Conservation (phyloP, 2,113 vertebrate species). For the Corydoras maculifer region DNA sequence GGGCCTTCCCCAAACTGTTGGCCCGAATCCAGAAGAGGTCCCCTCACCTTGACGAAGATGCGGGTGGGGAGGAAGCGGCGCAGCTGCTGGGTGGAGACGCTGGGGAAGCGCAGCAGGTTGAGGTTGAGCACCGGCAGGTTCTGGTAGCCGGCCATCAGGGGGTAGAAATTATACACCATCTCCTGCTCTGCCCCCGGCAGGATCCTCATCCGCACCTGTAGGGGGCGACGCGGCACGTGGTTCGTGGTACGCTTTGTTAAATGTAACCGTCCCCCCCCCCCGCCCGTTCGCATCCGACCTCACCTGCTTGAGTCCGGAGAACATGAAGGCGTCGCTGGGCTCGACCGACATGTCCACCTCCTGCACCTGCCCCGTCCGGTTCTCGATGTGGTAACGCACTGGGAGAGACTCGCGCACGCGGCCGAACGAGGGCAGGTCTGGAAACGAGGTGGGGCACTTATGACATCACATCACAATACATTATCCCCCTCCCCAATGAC, state of each 20-base stretch:
- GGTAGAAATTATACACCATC: constrained; percentile 94
- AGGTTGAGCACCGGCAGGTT: constrained; percentile 85
- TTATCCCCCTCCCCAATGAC: no score
- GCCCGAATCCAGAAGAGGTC: no score
- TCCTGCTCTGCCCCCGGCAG: constrained; percentile 86
- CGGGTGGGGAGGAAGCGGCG: constrained; percentile 85
- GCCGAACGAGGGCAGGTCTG: constrained; percentile 89
- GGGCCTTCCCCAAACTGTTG: not conserved
- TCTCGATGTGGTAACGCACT: constrained; percentile 85
- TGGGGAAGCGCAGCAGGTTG: constrained; percentile 75
- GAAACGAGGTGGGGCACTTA: not conserved
- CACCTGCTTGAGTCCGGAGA: constrained; percentile 98
- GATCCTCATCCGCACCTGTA: constrained; percentile 85
- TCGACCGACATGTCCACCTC: constrained; percentile 93
- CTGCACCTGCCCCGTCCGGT: constrained; percentile 85
- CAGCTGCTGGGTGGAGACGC: constrained; percentile 73
- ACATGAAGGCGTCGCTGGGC: constrained; percentile 98
- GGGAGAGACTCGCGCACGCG: constrained; percentile 89
- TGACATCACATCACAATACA: no score
- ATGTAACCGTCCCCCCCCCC: no score
- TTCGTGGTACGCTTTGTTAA: not conserved
- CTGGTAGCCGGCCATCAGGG: constrained; percentile 94
- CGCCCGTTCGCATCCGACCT: not conserved
- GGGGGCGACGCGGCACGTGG: not conserved
- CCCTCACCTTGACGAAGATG: constrained; percentile 89